Evolutionary conservation across 2,113 vertebrate genomes (phyloP).

Genomic region (Dicrurus megarhynchus): DNA sequence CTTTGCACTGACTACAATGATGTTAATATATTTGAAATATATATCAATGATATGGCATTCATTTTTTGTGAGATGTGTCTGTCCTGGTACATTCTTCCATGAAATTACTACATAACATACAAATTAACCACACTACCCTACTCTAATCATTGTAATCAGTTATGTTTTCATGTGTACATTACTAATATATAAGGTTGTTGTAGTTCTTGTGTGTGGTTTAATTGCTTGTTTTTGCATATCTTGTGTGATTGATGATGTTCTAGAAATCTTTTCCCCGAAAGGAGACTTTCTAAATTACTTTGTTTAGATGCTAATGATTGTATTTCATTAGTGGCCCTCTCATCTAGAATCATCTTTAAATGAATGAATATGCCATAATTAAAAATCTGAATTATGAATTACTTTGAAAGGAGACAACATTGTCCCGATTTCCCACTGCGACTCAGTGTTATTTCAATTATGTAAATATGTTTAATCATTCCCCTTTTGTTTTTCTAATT

Average conservation of each 20-base stretch:
- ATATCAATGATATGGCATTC: slow-evolving; percentile 50
- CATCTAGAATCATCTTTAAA: slow-evolving; percentile 99
- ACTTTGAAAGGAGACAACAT: slow-evolving; percentile 97
- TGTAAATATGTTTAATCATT: slow-evolving; percentile 88
- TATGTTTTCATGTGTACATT: slow-evolving; percentile 97
- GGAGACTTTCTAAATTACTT: slow-evolving; percentile 99
- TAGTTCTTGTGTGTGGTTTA: slow-evolving; percentile 97
- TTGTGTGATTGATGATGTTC: slow-evolving; percentile 97
- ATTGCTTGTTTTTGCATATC: slow-evolving; percentile 99
- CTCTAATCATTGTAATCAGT: slow-evolving; percentile 99
- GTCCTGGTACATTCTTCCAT: slow-evolving; percentile 76
- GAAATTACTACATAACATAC: slow-evolving; percentile 83
- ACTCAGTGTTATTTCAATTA: slow-evolving; percentile 99
- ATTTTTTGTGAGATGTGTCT: slow-evolving; percentile 67
- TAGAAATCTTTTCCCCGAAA: slow-evolving; percentile 97
- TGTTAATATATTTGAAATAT: slow-evolving; percentile 43
- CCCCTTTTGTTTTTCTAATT: slow-evolving; percentile 93
- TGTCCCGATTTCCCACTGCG: slow-evolving; percentile 98
- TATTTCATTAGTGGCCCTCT: slow-evolving; percentile 99
- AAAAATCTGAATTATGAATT: slow-evolving; percentile 99
- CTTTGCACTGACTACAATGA: slow-evolving; percentile 16
- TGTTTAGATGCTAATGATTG: slow-evolving; percentile 99
- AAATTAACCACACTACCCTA: slow-evolving; percentile 93
- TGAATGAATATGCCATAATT: slow-evolving; percentile 99
- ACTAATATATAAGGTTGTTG: slow-evolving; percentile 88